Evolutionary conservation across 2,797 vertebrate genomes (phyloP), one percentile per base, ranked within the genome.

Genomic region (Ammospiza maritima): DNA sequence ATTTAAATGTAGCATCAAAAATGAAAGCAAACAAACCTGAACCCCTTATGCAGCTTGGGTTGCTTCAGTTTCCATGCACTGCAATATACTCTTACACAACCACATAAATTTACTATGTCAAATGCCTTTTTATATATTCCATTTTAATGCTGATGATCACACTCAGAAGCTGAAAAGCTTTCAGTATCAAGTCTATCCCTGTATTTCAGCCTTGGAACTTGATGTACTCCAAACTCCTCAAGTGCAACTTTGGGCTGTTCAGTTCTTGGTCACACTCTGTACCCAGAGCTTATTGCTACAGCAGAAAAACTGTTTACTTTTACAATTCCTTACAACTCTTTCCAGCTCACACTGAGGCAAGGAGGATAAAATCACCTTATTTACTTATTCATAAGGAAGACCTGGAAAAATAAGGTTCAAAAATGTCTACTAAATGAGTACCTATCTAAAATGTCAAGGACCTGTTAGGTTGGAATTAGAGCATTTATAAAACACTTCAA

Each of bases 371-470:
- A 90, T 32, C 44, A 62, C 22, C 26, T 70, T 71, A 60, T 48
- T 71, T 85, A 81, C 16, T 90, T 79, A 57, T 15, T 70, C 45
- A 60, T 64, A 86, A 58, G 47, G 15, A 58, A 87, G 16, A 66
- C 23, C 51, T 48, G 29, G 48, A 78, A 88, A 87, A 29, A 94
- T 77, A 18, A 42, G 11, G n/a, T 71, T 92, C 34, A 62, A 50
- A 95, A 77, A 44, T 34, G 10, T 44, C 75, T 82, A 23, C 34
- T 74, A 71, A 85, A 82, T 51, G 53, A 89, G 45, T 21, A 73
- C 14, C 38, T 66, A 61, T 82, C 32, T 62, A 56, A 91, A 94
- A 93, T 80, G 65, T 85, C 72, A 89, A 94, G 81, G 75, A 74
- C 32, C 36, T 42, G 17, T 57, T 71, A 81, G 15, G 25, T 36